A percentile compares a stretch with the other conserved stretches of the same genome.
Evolutionary conservation across 2,113 vertebrate species (phyloP).

Genomic region (Clinocottus analis): DNA sequence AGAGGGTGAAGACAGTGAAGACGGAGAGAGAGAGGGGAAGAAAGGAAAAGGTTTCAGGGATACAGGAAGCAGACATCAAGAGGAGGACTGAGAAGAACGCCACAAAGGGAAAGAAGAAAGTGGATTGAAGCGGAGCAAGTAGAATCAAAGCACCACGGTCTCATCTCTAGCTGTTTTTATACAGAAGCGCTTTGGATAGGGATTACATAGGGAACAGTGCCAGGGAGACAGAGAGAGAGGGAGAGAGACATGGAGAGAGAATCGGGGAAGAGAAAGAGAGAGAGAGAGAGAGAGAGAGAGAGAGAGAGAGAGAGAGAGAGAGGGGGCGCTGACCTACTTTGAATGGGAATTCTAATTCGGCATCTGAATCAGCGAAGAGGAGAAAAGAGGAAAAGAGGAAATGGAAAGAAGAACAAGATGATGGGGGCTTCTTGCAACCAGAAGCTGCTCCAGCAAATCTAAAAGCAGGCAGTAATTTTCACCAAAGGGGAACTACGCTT

Average conservation of each 20-base stretch:
- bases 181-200: slow-evolving; percentile 47
- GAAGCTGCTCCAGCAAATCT: slow-evolving; percentile 37
- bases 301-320: slow-evolving; percentile 40
- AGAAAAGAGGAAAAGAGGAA: slow-evolving; percentile 23
- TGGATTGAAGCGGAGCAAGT: slow-evolving; percentile 54
- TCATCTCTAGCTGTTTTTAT: slow-evolving; percentile 34
- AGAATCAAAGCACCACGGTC: slow-evolving; percentile 60
- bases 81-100: slow-evolving; percentile 31
- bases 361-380: slow-evolving; percentile 51
- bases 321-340: slow-evolving; percentile 73
- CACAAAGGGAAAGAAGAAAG: slow-evolving; percentile 57
- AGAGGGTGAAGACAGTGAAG: slow-evolving; percentile 27
- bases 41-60: background rate
- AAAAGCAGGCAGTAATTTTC: slow-evolving; percentile 36
- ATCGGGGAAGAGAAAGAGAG: slow-evolving; percentile 30
- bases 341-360: slow-evolving; percentile 65
- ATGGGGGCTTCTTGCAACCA: slow-evolving; percentile 28
- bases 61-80: slow-evolving; percentile 41
- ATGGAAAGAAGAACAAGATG: slow-evolving; percentile 50
- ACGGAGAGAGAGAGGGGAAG: background rate
- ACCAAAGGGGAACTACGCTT: slow-evolving; percentile 13
- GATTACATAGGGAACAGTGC: slow-evolving; percentile 64
- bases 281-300: slow-evolving; percentile 35
- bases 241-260: slow-evolving; percentile 34
- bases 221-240: slow-evolving; percentile 39